Evolutionary conservation across 1,140 invertebrate species (phyloP).

Genomic region (Drosophila ambigua): DNA sequence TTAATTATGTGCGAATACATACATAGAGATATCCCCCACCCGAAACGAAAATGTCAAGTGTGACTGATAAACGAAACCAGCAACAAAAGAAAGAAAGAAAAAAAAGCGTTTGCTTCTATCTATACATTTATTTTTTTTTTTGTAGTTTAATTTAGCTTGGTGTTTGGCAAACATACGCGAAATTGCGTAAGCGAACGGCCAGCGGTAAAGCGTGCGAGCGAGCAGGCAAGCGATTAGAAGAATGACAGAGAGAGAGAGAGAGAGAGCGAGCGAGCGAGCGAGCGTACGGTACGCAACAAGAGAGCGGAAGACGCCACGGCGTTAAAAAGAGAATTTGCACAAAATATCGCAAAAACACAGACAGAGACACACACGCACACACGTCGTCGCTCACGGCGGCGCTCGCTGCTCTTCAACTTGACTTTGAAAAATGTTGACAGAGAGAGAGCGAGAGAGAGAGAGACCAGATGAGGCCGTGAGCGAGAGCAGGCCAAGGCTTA

Average conservation of each 20-base stretch:
- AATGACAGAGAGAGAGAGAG: slow-evolving; percentile 6
- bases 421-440: slow-evolving; percentile 80
- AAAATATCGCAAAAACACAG: slow-evolving; percentile 32
- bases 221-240: slow-evolving; percentile 21
- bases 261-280: slow-evolving; percentile 4
- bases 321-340: slow-evolving; percentile 40
- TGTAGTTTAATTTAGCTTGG: slow-evolving; percentile 1
- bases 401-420: slow-evolving; percentile 74
- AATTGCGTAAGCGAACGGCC: slow-evolving; percentile 63
- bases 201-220: neutral
- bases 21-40: too few species aligned
- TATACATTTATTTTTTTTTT: slow-evolving; percentile 23
- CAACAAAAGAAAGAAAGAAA: neutral
- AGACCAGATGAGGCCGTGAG: slow-evolving; percentile 16
- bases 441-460: slow-evolving; percentile 19
- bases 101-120: slow-evolving; percentile 11
- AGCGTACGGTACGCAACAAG: neutral
- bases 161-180: slow-evolving; percentile 74
- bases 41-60: slow-evolving; percentile 9
- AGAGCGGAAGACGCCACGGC: too few species aligned
- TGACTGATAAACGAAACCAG: slow-evolving; percentile 33
- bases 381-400: slow-evolving; percentile 3
- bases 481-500: slow-evolving; percentile 13
- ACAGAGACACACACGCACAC: slow-evolving; percentile 11
- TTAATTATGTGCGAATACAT: too few species aligned